A percentile compares a stretch with the other conserved stretches of the same genome.
Conservation (phyloP, 92 coral and sea anemone genomes). For the Virgularia gustaviana region DNA sequence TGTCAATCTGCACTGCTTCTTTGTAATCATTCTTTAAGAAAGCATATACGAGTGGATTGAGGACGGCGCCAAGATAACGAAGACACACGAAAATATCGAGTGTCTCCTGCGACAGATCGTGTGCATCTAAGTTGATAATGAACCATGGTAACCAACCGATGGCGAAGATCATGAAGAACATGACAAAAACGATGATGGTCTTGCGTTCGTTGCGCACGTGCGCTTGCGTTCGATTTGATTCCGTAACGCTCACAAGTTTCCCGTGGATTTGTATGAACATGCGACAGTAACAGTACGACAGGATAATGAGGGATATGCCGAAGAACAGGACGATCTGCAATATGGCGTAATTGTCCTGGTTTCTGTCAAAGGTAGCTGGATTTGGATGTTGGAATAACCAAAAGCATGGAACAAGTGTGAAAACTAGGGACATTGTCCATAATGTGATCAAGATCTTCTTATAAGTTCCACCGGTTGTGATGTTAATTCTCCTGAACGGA, state of each 20-base stretch:
- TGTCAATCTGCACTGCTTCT: slow-evolving; percentile 10
- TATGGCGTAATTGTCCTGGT: neutral
- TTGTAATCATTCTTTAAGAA: slow-evolving; percentile 25
- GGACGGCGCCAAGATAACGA: slow-evolving; percentile 5
- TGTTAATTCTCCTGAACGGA: slow-evolving; percentile 7
- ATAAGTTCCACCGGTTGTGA: neutral
- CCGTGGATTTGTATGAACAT: slow-evolving; percentile 16
- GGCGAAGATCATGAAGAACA: slow-evolving; percentile 15
- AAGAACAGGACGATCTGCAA: slow-evolving; percentile 24
- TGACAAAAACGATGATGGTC: slow-evolving; percentile 6
- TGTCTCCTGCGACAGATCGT: neutral
- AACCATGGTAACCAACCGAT: slow-evolving; percentile 38
- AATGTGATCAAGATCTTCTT: neutral
- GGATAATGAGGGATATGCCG: neutral
- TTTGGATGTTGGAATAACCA: neutral
- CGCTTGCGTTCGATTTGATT: neutral
- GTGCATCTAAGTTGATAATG: neutral
- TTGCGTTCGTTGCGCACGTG: slow-evolving; percentile 18
- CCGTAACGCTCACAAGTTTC: neutral
- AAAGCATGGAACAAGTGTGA: neutral
- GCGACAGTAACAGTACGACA: slow-evolving; percentile 6
- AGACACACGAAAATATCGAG: slow-evolving; percentile 9
- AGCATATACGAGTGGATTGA: slow-evolving; percentile 17
- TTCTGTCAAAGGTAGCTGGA: neutral
- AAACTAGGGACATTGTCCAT: neutral